Evolutionary conservation across 2,888 invertebrate genomes (phyloP), one percentile per base, ranked within the genome.

Genomic region (Byasa hedistus): DNA sequence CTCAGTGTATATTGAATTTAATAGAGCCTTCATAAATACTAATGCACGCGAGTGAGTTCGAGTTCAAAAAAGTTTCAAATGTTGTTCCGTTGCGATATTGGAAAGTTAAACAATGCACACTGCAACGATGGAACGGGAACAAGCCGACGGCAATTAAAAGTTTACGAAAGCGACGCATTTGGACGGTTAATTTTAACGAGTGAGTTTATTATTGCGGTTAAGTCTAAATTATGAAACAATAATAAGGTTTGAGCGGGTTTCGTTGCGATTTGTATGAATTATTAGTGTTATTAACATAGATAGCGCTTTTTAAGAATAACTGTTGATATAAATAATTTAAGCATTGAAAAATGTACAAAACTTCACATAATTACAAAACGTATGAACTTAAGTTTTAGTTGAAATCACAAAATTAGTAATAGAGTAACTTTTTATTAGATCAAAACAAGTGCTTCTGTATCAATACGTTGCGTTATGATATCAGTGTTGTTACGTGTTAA

Each of bases 81-180:
- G 70, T 67, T 65, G 66, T 67, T 64, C 57, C 64, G 67, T 56
- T 67, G 68, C 76, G 73, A 80, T 84, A 81, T 86, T 81, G 77
- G 77, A 80, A 83, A 51, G 82, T 83, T 84, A 84, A 88, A 89
- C 89, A 87, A 86, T 83, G 80, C 80, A 78, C 39, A 39, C 76
- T 83, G 83, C 86, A 87, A 84, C 82, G 86, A 87, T 83, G 81
- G 85, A 84, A 83, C 82, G 83, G 81, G 78, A 83, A 84, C 84
- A 86, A 79, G 79, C 77, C 79, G 78, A 81, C 77, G 82, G 84
- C 89, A 89, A 90, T 90, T 89, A 89, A 90, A 87, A 90, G 87
- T 86, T 89, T 89, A 70, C 70, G 72, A 78, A 77, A 74, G 77
- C 74, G 75, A 80, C 75, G 75, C 74, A 72, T 70, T 70, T 71